Conservation (phyloP, 2,797 vertebrate genomes). For the Aratinga solstitialis region DNA sequence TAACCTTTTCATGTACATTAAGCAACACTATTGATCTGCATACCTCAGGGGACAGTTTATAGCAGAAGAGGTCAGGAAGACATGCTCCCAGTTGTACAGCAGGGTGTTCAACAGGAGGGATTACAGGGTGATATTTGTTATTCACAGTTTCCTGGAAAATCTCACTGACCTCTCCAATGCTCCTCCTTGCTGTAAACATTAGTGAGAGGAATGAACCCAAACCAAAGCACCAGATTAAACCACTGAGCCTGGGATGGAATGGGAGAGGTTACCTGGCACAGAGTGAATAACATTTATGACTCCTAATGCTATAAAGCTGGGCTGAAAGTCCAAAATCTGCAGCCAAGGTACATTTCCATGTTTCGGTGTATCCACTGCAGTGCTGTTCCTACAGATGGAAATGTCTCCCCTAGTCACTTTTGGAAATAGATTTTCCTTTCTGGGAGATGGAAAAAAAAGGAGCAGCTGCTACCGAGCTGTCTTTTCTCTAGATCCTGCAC, state of each 20-base stretch:
- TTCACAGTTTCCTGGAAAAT: not conserved
- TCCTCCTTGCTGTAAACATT: not conserved
- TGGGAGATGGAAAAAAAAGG: not conserved
- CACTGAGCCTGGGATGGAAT: not conserved
- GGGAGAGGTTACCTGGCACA: not conserved
- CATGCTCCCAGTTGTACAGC: not conserved
- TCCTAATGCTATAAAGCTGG: not conserved
- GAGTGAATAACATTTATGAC: not conserved
- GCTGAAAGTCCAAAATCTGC: not conserved
- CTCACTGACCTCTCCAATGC: not conserved
- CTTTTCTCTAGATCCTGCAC: not conserved
- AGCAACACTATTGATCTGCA: not conserved
- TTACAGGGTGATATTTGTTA: not conserved
- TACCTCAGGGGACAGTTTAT: not conserved
- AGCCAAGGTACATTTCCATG: not conserved
- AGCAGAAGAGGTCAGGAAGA: not conserved
- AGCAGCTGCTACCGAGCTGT: not conserved
- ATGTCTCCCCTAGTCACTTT: not conserved
- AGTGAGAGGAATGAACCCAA: not conserved
- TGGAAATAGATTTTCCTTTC: not conserved
- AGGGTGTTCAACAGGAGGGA: not conserved
- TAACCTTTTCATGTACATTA: slow-evolving; percentile 8
- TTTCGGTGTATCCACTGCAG: not conserved
- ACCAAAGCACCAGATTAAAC: not conserved
- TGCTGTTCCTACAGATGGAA: not conserved